Base-by-base conservation (phyloP, 2,888 invertebrate genomes). In the Epirrhoe tristata region DNA sequence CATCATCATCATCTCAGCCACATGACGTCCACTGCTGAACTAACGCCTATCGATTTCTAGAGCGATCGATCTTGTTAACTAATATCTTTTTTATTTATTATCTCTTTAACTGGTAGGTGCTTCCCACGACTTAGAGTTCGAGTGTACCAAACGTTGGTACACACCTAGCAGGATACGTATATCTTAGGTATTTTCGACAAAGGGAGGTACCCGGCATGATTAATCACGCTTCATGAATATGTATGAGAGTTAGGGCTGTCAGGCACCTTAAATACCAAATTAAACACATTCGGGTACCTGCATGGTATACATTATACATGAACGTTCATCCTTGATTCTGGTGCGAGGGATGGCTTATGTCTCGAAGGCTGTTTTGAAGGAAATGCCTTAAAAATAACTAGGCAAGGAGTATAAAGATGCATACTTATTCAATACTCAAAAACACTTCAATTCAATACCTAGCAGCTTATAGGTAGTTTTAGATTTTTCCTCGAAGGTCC, bases 141-240 rank as follows among this genome's bases (percentile, higher is more conserved):
- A 43, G 12, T 43, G 39, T 43, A 43, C 39, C 39, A 12, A 43
- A 43, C 39, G 39, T 12, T 12, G 12, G 12, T 12, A 43, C 39
- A 39, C 12, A 43, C 39, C 39, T 43, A 43, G 39, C 39, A 43
- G 4, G 56, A 72, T 77, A 69, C 78, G 72, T 53, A 72, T 77
- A 69, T 79, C 72, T 79, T 83, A 76, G 63, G 68, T 81, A 80
- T 76, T 75, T 76, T 69, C 73, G 74, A 74, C 71, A 74, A 72
- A 79, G 81, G 79, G 81, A 81, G 83, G 80, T 75, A 76, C 74
- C 56, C 43, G 77, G 78, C 82, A 86, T 91, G 91, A 91, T 92
- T 93, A 93, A 93, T 93, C 90, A 86, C 87, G 80, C 77, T 63
- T 80, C 85, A 91, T 93, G 93, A 93, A 93, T 93, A 93, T 93